Percentiles rank a stretch among this genome's conserved stretches.
Evolutionary conservation across 2,888 invertebrate species (phyloP).

Genomic region (Catocala nupta): DNA sequence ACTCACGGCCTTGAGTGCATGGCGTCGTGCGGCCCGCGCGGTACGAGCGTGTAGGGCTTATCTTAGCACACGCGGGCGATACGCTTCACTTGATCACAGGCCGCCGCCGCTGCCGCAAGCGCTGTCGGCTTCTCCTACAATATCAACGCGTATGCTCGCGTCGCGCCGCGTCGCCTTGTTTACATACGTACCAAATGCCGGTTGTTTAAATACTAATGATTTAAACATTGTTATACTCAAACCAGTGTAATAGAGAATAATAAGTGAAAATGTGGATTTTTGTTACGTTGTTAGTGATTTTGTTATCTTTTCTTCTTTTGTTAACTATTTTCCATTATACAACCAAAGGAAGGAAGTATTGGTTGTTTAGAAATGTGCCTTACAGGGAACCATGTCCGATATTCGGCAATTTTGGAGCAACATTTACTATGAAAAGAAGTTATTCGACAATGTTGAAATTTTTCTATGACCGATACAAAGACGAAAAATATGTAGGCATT

Average conservation of each 20-base stretch:
- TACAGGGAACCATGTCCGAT: slow-evolving; percentile 82
- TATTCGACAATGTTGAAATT: slow-evolving; percentile 75
- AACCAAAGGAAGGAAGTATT: slow-evolving; percentile 79
- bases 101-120: slow-evolving; percentile 58
- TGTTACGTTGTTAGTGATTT: slow-evolving; percentile 64
- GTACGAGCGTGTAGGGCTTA: slow-evolving; percentile 68
- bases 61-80: slow-evolving; percentile 67
- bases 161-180: slow-evolving; percentile 63
- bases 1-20: slow-evolving; percentile 73
- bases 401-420: slow-evolving; percentile 83
- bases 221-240: slow-evolving; percentile 40
- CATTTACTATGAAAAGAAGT: slow-evolving; percentile 75
- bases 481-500: slow-evolving; percentile 77
- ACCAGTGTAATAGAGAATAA: slow-evolving; percentile 45
- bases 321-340: slow-evolving; percentile 75
- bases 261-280: slow-evolving; percentile 67
- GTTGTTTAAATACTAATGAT: slow-evolving; percentile 55
- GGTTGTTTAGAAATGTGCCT: slow-evolving; percentile 75
- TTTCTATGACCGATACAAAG: slow-evolving; percentile 72
- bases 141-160: slow-evolving; percentile 53
- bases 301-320: slow-evolving; percentile 63
- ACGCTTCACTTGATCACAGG: slow-evolving; percentile 73
- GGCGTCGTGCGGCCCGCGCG: slow-evolving; percentile 48
- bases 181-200: slow-evolving; percentile 68
- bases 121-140: slow-evolving; percentile 48